These are phyloP conservation scores for Dissostichus mawsoni DNA, from an alignment of 2,113 vertebrate species.

Conservation along the genomic window DNA sequence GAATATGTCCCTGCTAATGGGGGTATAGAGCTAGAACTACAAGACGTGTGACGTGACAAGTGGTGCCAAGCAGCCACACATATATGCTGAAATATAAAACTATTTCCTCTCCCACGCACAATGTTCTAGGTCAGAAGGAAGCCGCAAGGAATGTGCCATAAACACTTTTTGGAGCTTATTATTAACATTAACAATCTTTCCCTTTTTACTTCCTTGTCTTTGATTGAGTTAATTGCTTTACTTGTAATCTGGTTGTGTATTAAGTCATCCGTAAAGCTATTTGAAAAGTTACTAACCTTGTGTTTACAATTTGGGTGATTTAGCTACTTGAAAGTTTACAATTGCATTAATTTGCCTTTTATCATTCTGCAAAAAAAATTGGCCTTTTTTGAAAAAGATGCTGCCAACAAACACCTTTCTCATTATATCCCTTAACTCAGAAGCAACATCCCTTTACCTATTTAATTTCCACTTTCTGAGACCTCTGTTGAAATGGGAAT, in stretches of 20 bases:
- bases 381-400: not conserved
- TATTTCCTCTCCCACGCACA: conserved; percentile 25
- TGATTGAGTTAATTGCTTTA: not conserved
- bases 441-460: conserved; percentile 11
- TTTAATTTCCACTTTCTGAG: conserved; percentile 27
- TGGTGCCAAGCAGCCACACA: conserved; percentile 17
- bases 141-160: conserved; percentile 4
- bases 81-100: conserved; percentile 46
- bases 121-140: not conserved
- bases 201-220: not conserved
- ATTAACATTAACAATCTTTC: not conserved
- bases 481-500: conserved; percentile 4
- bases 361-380: not conserved
- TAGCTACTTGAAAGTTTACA: not conserved
- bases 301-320: not conserved
- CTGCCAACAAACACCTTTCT: conserved; percentile 5
- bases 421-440: not conserved
- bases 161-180: not conserved
- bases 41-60: not conserved
- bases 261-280: not conserved
- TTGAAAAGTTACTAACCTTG: not conserved
- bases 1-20: not conserved
- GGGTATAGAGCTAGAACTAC: not conserved
- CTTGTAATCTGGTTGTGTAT: not conserved
- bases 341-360: not conserved